phyloP scores from a whole-genome alignment of 2,888 invertebrate species.

The Euzetes globulus region DNA sequence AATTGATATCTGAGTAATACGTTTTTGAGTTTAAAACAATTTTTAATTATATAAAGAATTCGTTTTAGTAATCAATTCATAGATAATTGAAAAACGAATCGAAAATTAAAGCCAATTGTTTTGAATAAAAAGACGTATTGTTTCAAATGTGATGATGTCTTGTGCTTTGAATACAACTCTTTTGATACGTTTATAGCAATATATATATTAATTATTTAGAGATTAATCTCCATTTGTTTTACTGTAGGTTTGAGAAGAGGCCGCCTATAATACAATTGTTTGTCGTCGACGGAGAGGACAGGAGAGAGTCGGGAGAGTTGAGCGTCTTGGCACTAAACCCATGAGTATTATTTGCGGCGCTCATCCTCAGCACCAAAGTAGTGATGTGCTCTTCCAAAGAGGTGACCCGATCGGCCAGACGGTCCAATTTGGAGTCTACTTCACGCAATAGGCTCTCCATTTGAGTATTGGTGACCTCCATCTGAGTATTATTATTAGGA shows the following conservation, averaged over 20 bases:
- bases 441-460: slow-evolving; percentile 22
- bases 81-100: too few relatives aligned
- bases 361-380: slow-evolving; percentile 16
- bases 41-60: too few relatives aligned
- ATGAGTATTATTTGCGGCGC: slow-evolving; percentile 2
- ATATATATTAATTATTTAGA: too few relatives aligned
- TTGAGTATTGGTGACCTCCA: not conserved
- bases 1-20: not conserved
- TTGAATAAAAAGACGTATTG: too few relatives aligned
- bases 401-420: slow-evolving; percentile 12
- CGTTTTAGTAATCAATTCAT: too few relatives aligned
- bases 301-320: slow-evolving; percentile 32
- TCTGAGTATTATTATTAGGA: not conserved
- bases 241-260: not conserved
- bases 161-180: too few relatives aligned
- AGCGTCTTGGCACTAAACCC: not conserved
- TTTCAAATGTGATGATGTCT: too few relatives aligned
- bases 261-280: not conserved
- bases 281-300: slow-evolving; percentile 30
- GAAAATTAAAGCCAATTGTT: too few relatives aligned
- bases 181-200: too few relatives aligned
- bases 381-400: slow-evolving; percentile 33
- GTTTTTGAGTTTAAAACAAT: too few relatives aligned
- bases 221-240: not conserved
- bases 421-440: slow-evolving; percentile 27